Evolutionary conservation across 2,113 vertebrate genomes (phyloP), one percentile per base, ranked within the genome.

Genomic region (Mustela lutreola): DNA sequence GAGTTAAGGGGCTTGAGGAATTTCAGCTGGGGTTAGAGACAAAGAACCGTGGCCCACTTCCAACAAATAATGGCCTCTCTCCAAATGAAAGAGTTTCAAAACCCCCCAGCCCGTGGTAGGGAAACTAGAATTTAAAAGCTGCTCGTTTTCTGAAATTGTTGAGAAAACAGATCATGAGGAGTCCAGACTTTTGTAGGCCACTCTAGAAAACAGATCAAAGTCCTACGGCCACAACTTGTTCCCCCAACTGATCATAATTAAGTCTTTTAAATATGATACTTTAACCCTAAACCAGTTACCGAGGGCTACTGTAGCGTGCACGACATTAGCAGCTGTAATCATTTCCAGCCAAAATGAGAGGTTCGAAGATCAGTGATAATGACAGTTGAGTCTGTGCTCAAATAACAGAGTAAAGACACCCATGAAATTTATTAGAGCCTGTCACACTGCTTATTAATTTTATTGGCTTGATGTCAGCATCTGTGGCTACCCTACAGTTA

Each of bases 151-250:
- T 75, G 91, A 96, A 90, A 95, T 92, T 42, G 75, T 78, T 85
- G 75, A 94, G 92, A 89, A 98, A 93, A 98, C 28, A 94, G 84
- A 94, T 26, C 12, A 76, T 45, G 39, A 88, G 58, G 94, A 78
- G 96, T 97, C 78, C 94, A 89, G 18, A 65, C 94, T 95, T 97
- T 91, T 96, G 93, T 94, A 97, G 96, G 97, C 96, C 96, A 89
- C 11, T 96, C 94, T 8, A 88, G 88, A 91, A 89, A 96, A 97
- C 95, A 98, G 98, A 99, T 98, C 98, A 99, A 98, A 99, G 98
- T 86, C 48, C 2, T 6, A 5, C 7, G 97, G 97, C 58, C 88
- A 70, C 95, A 91, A 84, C 65, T 53, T 7, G 22, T n/a, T 56
- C 7, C 5, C 89, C 53, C 45, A 11, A 22, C 88, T 94, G 96